Base-by-base conservation (phyloP, 2,888 invertebrate genomes). In the Cybosia mesomella region DNA sequence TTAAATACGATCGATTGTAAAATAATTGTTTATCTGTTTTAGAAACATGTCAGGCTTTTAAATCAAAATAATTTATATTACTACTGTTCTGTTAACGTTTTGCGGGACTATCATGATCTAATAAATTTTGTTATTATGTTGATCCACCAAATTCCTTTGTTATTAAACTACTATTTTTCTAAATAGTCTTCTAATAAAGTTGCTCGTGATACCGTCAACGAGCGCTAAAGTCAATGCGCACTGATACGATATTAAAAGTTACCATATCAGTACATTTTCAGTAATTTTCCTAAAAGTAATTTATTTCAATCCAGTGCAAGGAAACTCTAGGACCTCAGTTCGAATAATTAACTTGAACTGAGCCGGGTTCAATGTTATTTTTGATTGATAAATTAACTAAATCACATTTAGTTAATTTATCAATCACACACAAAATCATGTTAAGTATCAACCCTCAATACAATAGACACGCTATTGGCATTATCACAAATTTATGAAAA, bases 1-100 rank as follows among this genome's bases (percentile, higher is more conserved):
- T 85, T 85, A 83, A 83, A 84, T 83, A 82, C 81, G 77, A 83
- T 79, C 79, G 82, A 82, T 83, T 84, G 83, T 83, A 78, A 80
- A 85, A 85, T 86, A 81, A 83, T 83, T 82, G 78, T 83, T 82
- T 82, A 83, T 79, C 80, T 80, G 80, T 79, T 81, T 75, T 71
- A 82, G 77, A 79, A 78, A 82, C 82, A 82, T 79, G 77, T 76
- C 75, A 80, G 71, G 76, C 75, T 76, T 82, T 72, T 77, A 83
- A 83, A 81, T 81, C 74, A 80, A 83, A 79, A 76, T 69, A 74
- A 77, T 72, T 74, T 70, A 75, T 75, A 66, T 74, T 39, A 61
- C 43, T 32, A 74, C 74, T 71, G 68, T 65, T 73, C 70, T 70
- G 64, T 62, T 65, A 58, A 65, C 22, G 53, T 49, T 24, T 32